These are phyloP conservation scores for Lonchura striata DNA, from an alignment of 2,113 vertebrate species.

Conservation along the genomic window DNA sequence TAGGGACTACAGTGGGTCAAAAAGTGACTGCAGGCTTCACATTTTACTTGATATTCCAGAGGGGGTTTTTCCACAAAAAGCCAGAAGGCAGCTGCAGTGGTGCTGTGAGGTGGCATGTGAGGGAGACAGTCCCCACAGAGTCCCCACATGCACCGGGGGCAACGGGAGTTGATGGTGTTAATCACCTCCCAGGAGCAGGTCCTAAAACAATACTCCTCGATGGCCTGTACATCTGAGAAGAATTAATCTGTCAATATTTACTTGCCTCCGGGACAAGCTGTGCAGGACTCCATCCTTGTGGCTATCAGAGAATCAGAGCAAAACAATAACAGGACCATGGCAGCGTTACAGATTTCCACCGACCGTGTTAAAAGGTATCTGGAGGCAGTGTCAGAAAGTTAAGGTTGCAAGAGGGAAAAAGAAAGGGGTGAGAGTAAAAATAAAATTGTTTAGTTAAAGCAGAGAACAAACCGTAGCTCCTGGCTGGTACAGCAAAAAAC, in stretches of 20 bases:
- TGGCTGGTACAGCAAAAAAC: not conserved
- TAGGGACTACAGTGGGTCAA: fast-evolving
- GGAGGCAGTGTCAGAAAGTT: constrained; percentile 56
- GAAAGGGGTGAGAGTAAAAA: constrained; percentile 8
- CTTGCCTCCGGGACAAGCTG: constrained; percentile 44
- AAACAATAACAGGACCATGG: constrained; percentile 63
- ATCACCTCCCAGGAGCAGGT: constrained; percentile 23
- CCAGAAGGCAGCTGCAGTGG: not conserved
- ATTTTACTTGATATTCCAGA: not conserved
- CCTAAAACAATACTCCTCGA: constrained; percentile 50
- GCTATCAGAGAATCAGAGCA: constrained; percentile 61
- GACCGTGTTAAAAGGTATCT: constrained; percentile 39
- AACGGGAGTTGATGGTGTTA: constrained; percentile 4
- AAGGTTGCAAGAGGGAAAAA: constrained; percentile 18
- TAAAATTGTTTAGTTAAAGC: constrained; percentile 58
- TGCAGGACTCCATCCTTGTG: constrained; percentile 51
- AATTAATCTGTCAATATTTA: constrained; percentile 65
- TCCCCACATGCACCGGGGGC: not conserved
- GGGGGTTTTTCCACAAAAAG: fast-evolving
- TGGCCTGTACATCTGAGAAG: constrained; percentile 54
- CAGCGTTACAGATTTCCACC: constrained; percentile 44
- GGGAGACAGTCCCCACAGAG: not conserved
- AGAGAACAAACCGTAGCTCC: constrained; percentile 36
- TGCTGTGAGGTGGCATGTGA: not conserved
- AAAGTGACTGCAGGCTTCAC: not conserved